phyloP scores from a whole-genome alignment of 2,888 invertebrate species.

The Drosophila dives region DNA sequence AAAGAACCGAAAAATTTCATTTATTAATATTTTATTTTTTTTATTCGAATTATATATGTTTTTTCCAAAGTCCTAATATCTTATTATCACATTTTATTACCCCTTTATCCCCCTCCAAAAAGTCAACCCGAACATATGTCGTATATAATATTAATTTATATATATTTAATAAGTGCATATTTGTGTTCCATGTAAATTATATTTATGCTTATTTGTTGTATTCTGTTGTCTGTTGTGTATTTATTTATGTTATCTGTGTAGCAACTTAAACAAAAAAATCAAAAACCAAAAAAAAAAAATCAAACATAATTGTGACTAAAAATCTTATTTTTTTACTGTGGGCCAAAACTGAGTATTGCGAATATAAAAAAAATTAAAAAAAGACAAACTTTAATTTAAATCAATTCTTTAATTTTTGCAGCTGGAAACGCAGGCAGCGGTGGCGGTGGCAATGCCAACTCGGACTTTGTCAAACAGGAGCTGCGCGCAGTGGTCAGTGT shows the following conservation, averaged over 20 bases:
- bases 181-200: constrained; percentile 16
- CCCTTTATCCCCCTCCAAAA: background rate
- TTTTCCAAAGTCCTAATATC: background rate
- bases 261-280: constrained; percentile 28
- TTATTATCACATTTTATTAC: background rate
- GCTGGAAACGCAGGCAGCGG: constrained; percentile 54
- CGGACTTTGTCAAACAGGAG: constrained; percentile 96
- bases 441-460: constrained; percentile 86
- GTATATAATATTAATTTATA: constrained; percentile 22
- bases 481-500: constrained; percentile 95
- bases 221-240: constrained; percentile 62
- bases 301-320: constrained; percentile 66
- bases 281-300: background rate
- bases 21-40: background rate
- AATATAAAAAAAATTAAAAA: too few relatives aligned
- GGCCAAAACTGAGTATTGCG: constrained; percentile 17
- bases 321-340: constrained; percentile 28
- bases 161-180: constrained; percentile 4
- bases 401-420: constrained; percentile 42
- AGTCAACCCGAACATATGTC: constrained; percentile 2
- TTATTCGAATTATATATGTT: constrained; percentile 3
- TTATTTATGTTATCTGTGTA: constrained; percentile 65
- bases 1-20: background rate
- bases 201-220: constrained; percentile 60
- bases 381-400: too few relatives aligned